Evolutionary conservation across 2,888 invertebrate species (phyloP).

Genomic region (Scrobipalpa atriplicella): DNA sequence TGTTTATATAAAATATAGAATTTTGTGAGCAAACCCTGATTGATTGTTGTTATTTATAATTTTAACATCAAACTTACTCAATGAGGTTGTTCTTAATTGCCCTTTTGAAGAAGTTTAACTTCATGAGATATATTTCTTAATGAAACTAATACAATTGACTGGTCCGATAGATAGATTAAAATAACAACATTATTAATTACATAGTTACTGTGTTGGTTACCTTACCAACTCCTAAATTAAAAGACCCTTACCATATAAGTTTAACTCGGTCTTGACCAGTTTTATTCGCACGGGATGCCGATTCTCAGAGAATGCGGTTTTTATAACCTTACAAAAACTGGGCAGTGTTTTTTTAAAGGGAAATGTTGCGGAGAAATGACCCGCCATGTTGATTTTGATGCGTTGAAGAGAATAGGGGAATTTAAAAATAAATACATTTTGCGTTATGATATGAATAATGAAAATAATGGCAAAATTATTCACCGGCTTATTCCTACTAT

Average conservation of each 20-base stretch:
- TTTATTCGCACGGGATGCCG: neutral
- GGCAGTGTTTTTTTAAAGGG: constrained; percentile 5
- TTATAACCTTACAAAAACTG: neutral
- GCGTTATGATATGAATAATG: neutral
- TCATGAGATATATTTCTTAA: no score
- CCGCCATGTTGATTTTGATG: neutral
- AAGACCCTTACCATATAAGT: neutral
- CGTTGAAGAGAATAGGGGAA: neutral
- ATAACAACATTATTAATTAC: neutral
- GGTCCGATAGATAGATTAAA: no score
- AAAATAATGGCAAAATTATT: neutral
- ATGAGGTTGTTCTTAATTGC: no score
- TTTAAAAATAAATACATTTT: neutral
- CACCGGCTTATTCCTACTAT: no score
- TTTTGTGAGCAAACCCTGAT: neutral
- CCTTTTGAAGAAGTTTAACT: no score
- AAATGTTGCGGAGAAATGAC: neutral
- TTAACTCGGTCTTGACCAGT: neutral
- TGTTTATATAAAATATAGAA: neutral
- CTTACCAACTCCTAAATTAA: neutral
- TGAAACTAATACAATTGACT: no score
- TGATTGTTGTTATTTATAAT: neutral
- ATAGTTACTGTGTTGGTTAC: neutral
- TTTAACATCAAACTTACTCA: neutral
- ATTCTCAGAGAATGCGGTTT: neutral